phyloP scores from a whole-genome alignment of 2,888 invertebrate species.

The Xestia rhomboidea region DNA sequence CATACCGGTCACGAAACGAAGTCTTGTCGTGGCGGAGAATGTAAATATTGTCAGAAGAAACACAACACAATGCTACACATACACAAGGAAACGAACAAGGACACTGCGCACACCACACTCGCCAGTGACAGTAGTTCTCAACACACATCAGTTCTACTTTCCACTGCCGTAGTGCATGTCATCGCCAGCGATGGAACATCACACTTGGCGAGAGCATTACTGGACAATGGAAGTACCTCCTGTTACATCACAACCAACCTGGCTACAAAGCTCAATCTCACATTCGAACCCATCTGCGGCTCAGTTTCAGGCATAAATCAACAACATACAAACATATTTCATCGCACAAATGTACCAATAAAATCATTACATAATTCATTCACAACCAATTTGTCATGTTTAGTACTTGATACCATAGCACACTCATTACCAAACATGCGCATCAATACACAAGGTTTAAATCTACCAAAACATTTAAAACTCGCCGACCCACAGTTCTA shows the following conservation, averaged over 20 bases:
- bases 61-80: not conserved
- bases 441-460: not conserved
- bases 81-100: not conserved
- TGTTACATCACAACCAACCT: not conserved
- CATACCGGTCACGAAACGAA: not conserved
- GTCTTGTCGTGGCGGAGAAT: not conserved
- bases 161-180: slow-evolving; percentile 1
- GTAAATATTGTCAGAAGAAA: not conserved
- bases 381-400: not conserved
- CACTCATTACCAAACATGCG: not conserved
- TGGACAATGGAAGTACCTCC: not conserved
- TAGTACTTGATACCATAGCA: slow-evolving; percentile 1
- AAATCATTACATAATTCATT: not conserved
- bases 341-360: not conserved
- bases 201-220: not conserved
- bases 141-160: slow-evolving; percentile 3
- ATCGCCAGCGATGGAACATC: slow-evolving; percentile 1
- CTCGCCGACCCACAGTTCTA: not conserved
- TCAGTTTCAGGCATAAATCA: not conserved
- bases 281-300: not conserved
- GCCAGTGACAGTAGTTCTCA: not conserved
- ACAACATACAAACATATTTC: not conserved
- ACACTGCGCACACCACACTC: not conserved
- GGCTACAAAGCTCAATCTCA: not conserved
- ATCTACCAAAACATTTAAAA: not conserved